Evolutionary conservation across 2,888 invertebrate species (phyloP).

Genomic region (Pseudanteris insignis): DNA sequence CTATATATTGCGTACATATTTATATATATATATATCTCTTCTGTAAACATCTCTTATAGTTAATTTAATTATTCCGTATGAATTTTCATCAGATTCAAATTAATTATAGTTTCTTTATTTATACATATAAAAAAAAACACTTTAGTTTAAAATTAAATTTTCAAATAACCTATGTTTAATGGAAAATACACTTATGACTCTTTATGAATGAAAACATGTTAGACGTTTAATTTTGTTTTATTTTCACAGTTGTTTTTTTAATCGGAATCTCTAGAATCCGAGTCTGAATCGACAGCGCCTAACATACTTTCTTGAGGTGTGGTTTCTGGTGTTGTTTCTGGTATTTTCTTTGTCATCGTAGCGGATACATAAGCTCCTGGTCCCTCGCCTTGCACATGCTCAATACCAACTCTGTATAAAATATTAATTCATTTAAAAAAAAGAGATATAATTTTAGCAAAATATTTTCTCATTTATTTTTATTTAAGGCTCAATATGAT

Average conservation of each 20-base stretch:
- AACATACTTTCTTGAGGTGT: conserved; percentile 56
- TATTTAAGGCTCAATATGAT: no score
- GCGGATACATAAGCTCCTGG: conserved; percentile 76
- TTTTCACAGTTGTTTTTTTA: conserved; percentile 4
- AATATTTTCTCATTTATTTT: no score
- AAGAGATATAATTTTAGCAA: no score
- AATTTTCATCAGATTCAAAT: no score
- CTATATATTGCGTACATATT: no score
- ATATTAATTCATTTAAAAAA: no score
- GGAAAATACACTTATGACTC: background rate
- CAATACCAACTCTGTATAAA: conserved; percentile 81
- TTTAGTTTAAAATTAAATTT: background rate
- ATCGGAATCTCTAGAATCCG: conserved; percentile 62
- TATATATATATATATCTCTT: no score
- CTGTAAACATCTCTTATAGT: no score
- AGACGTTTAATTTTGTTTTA: background rate
- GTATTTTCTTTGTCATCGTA: conserved; percentile 67
- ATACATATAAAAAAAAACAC: background rate
- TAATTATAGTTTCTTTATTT: no score
- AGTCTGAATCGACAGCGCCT: conserved; percentile 68
- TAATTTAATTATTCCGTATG: no score
- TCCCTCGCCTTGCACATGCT: conserved; percentile 81
- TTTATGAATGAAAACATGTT: no score
- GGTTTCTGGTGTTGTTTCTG: conserved; percentile 59
- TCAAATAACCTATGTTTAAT: conserved; percentile 8